Conservation (phyloP, 2,797 vertebrate genomes). For the Lateolabrax maculatus region DNA sequence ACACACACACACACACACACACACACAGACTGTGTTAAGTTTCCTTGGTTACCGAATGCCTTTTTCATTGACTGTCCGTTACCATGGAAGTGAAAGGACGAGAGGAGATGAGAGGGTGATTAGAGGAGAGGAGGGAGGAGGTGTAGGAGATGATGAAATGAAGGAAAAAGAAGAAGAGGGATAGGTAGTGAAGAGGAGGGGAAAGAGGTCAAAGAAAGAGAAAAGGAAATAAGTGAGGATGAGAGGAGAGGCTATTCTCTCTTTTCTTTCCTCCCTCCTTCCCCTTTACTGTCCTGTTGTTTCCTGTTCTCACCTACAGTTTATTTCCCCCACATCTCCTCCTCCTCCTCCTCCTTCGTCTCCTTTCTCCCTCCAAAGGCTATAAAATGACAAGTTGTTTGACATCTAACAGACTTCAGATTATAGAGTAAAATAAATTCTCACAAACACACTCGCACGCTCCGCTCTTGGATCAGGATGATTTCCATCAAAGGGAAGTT, state of each 20-base stretch:
- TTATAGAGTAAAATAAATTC: neutral
- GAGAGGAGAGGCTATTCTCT: too few species aligned
- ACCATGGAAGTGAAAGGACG: slow-evolving; percentile 71
- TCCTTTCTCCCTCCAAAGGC: neutral
- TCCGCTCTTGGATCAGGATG: neutral
- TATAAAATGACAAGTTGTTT: neutral
- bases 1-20: slow-evolving; percentile 40
- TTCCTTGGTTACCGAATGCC: slow-evolving; percentile 75
- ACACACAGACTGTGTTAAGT: slow-evolving; percentile 50
- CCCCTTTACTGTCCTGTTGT: too few species aligned
- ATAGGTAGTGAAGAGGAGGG: neutral
- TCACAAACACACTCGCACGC: too few species aligned
- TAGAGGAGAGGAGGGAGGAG: slow-evolving; percentile 37
- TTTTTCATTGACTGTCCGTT: slow-evolving; percentile 79
- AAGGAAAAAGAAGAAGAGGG: neutral
- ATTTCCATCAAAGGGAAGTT: slow-evolving; percentile 19
- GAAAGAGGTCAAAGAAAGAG: too few species aligned
- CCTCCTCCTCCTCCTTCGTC: neutral
- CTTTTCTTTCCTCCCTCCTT: too few species aligned
- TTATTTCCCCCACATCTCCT: neutral
- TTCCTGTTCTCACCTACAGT: neutral
- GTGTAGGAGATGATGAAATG: neutral
- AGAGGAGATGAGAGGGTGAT: slow-evolving; percentile 53
- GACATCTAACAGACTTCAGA: too few species aligned
- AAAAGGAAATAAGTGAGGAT: neutral